phyloP scores from a whole-genome alignment of 2,113 vertebrate species.

The Tyto alba region DNA sequence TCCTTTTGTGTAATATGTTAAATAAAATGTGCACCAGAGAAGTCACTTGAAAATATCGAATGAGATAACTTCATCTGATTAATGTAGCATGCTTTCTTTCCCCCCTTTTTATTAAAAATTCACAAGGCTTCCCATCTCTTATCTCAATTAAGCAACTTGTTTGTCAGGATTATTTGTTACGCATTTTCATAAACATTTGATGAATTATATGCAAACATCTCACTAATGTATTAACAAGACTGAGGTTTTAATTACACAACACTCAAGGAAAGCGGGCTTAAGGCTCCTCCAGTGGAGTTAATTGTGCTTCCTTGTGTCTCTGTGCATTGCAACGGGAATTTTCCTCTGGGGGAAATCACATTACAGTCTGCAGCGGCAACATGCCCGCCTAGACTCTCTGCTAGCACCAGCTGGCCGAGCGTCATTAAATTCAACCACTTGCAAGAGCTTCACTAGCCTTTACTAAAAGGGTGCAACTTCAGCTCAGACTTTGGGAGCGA shows the following conservation, averaged over 20 bases:
- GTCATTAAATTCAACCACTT: accelerated
- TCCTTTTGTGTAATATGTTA: background rate
- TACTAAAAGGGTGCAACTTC: background rate
- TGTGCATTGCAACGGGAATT: background rate
- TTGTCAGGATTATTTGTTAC: constrained; percentile 62
- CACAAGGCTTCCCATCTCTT: constrained; percentile 61
- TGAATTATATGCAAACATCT: constrained; percentile 60
- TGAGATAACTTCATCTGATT: constrained; percentile 39
- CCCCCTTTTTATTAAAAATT: constrained; percentile 67
- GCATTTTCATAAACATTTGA: constrained; percentile 68
- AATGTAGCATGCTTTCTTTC: background rate
- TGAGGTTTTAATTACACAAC: constrained; percentile 48
- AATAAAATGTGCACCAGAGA: background rate
- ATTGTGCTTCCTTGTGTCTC: background rate
- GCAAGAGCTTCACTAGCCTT: background rate
- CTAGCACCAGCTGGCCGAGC: background rate
- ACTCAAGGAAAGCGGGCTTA: background rate
- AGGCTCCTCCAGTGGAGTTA: background rate
- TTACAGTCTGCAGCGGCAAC: background rate
- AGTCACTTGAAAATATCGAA: constrained; percentile 13
- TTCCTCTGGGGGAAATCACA: background rate
- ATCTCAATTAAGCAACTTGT: constrained; percentile 59
- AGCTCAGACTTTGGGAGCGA: accelerated
- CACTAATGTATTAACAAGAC: constrained; percentile 57
- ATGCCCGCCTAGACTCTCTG: background rate